Conservation (phyloP, 2,888 invertebrate genomes). For the Psylliodes chrysocephalus region DNA sequence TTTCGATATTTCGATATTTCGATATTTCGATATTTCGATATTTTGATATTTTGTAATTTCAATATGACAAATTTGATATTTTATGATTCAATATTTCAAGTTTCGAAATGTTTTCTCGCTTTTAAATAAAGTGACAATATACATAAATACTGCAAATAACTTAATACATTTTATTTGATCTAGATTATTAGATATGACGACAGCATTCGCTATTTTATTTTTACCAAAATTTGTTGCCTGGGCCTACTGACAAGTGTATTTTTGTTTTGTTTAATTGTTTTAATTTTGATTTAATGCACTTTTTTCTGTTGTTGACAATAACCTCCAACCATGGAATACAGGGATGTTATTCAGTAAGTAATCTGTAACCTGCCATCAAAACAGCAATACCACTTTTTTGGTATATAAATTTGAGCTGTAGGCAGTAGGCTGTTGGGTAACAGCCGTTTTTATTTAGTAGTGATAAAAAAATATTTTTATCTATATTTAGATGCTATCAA, state of each 20-base stretch:
- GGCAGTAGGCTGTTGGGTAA: constrained; percentile 29
- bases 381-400: constrained; percentile 36
- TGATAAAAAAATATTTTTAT: constrained; percentile 9
- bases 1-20: no score
- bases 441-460: constrained; percentile 18
- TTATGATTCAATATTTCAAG: no score
- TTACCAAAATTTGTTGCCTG: no score
- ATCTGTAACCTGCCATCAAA: constrained; percentile 45
- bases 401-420: constrained; percentile 31
- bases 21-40: no score
- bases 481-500: constrained; percentile 34
- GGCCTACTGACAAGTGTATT: constrained; percentile 48
- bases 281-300: constrained; percentile 71
- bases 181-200: no score
- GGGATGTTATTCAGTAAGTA: constrained; percentile 83
- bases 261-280: constrained; percentile 41
- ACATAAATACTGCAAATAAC: no score
- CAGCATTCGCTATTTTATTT: no score
- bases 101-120: no score
- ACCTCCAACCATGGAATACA: constrained; percentile 68
- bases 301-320: constrained; percentile 71
- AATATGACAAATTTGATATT: no score
- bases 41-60: no score
- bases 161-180: no score
- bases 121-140: no score